Base-by-base conservation (phyloP, 2,888 invertebrate genomes). In the Polydrusus tereticollis region DNA sequence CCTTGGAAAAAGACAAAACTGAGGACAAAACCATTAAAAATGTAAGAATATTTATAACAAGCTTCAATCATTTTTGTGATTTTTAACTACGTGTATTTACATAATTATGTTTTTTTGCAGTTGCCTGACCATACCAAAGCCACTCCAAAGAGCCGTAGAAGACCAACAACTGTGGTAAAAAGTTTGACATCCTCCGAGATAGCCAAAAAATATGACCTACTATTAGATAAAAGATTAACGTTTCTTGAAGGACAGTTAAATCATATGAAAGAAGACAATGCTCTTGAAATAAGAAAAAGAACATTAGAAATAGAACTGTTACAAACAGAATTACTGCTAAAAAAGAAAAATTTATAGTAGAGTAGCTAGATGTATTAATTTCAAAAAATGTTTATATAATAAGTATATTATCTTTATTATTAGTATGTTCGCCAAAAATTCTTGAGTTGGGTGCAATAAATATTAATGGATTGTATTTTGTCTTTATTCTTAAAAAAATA, bases 161-260 rank as follows among this genome's bases (percentile, higher is more conserved):
- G 16, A 43, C 4, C 14, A 4, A 2, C 41, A 43, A 65, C 57
- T n/a, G 20, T 57, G 1, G 29, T 57, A 41, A 65, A 57, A 43
- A 38, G 23, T 21, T 8, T 65, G 26, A 57, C 65, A 21, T 65
- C 65, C n/a, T 65, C 65, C n/a, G 33, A 65, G n/a, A 57, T 65
- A 26, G 14, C 65, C 7, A 65, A 57, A 16, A 65, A 65, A 57
- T 65, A 65, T 41, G 23, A 65, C 29, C 7, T 57, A 29, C 18
- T 65, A 7, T 43, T 55, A 18, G 43, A 65, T 57, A 57, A 43
- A 10, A 38, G 55, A 57, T 10, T 65, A 41, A 10, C 16, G 26
- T 21, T 65, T n/a, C 2, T 50, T 20, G 52, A 52, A 33, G 33
- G 23, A 8, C 64, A 64, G 29, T 14, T 52, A n/a, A 38, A 23